phyloP scores from a whole-genome alignment of 2,888 invertebrate species.

The Troglohyphantes excavatus region DNA sequence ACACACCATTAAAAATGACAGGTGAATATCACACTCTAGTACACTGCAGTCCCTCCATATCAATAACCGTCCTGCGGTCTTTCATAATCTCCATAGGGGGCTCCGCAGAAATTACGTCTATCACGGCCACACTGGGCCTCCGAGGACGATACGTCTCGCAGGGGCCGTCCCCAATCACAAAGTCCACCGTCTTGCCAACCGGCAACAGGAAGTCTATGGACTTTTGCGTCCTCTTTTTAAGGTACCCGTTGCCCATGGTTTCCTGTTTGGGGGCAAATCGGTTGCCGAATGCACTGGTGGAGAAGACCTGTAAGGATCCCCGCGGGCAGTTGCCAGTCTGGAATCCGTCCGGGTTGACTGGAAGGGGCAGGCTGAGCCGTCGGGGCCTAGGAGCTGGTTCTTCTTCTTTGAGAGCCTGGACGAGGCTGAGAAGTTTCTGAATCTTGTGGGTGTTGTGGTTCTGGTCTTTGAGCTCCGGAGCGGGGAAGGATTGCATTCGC shows the following conservation, averaged over 20 bases:
- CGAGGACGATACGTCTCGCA: not conserved
- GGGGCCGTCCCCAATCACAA: not conserved
- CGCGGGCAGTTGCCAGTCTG: constrained; percentile 43
- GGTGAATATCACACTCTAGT: constrained; percentile 59
- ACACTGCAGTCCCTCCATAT: constrained; percentile 74
- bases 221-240: constrained; percentile 14
- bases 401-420: constrained; percentile 74
- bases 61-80: constrained; percentile 53
- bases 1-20: no score
- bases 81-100: constrained; percentile 7
- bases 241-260: constrained; percentile 38
- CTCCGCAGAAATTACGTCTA: constrained; percentile 73
- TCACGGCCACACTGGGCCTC: constrained; percentile 23
- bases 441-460: constrained; percentile 75
- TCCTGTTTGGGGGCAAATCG: not conserved
- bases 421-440: constrained; percentile 70
- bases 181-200: not conserved
- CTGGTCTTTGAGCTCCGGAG: constrained; percentile 68
- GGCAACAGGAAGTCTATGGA: not conserved
- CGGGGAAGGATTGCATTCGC: constrained; percentile 73
- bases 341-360: constrained; percentile 9
- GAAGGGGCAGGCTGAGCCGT: constrained; percentile 67
- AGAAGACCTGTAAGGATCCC: constrained; percentile 71
- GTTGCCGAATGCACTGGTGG: not conserved
- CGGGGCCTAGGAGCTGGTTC: constrained; percentile 57